Evolutionary conservation across 2,888 invertebrate genomes (phyloP).

Genomic region (Cephus nigrinus): DNA sequence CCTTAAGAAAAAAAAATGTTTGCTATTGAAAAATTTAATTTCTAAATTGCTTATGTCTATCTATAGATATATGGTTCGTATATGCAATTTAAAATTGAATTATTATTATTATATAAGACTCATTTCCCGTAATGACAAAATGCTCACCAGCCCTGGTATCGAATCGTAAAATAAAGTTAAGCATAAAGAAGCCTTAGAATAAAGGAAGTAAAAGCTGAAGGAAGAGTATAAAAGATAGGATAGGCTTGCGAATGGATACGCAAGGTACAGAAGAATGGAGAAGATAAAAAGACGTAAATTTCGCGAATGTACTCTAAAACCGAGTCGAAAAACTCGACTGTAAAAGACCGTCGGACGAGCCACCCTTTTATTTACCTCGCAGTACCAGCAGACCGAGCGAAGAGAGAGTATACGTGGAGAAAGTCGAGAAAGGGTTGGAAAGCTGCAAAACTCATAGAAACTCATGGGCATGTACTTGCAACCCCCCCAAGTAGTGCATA

Average conservation of each 20-base stretch:
- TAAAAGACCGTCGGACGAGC: not conserved
- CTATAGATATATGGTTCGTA: not conserved
- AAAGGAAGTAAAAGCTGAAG: not conserved
- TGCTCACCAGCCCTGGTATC: not conserved
- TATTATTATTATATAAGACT: not conserved
- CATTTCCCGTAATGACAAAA: not conserved
- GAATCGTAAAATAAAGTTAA: not conserved
- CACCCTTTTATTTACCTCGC: not conserved
- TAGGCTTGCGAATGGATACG: not conserved
- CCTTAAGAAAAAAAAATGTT: not conserved
- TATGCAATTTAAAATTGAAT: not conserved
- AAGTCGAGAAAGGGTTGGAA: not conserved
- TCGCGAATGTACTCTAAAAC: not conserved
- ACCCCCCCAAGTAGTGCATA: not conserved
- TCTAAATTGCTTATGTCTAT: not conserved
- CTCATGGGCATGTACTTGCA: not conserved
- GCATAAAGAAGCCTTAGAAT: not conserved
- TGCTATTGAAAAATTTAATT: not conserved
- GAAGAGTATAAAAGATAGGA: not conserved
- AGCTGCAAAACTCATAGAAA: not conserved
- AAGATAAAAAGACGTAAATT: not conserved
- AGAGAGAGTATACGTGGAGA: not conserved
- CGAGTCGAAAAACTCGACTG: not conserved
- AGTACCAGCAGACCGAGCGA: not conserved
- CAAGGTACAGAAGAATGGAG: not conserved